These are phyloP conservation scores for Neoarius graeffei DNA, from an alignment of 2,113 vertebrate species.

Conservation along the genomic window DNA sequence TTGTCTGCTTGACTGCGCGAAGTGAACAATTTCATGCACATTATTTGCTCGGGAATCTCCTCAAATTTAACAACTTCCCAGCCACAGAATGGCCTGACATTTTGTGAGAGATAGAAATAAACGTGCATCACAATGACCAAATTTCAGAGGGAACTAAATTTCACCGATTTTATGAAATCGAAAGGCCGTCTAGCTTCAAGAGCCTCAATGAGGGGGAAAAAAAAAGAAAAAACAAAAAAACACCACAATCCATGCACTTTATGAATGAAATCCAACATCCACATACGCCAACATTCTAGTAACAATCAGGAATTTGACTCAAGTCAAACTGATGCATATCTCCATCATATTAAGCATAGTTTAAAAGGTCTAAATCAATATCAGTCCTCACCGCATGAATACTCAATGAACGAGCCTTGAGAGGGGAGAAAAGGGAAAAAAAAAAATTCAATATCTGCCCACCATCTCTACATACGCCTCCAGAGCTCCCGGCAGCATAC, in stretches of 20 bases:
- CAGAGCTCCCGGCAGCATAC: slow-evolving; percentile 9
- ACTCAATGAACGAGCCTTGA: slow-evolving; percentile 35
- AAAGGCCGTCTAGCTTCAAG: too few relatives aligned
- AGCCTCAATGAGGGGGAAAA: too few relatives aligned
- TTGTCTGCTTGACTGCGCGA: too few relatives aligned
- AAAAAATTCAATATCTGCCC: slow-evolving; percentile 44
- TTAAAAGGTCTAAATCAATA: slow-evolving; percentile 54
- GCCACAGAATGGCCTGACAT: too few relatives aligned
- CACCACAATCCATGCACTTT: background rate
- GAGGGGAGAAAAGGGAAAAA: background rate
- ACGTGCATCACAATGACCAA: too few relatives aligned
- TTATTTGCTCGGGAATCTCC: too few relatives aligned
- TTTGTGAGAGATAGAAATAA: too few relatives aligned
- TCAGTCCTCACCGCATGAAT: slow-evolving; percentile 34
- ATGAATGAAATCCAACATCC: background rate
- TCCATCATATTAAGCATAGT: slow-evolving; percentile 44
- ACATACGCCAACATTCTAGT: slow-evolving; percentile 7
- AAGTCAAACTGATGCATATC: slow-evolving; percentile 34
- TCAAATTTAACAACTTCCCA: too few relatives aligned
- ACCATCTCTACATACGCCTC: slow-evolving; percentile 9
- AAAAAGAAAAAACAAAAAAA: background rate
- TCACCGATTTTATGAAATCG: too few relatives aligned
- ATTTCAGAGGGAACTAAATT: too few relatives aligned
- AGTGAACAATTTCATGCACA: too few relatives aligned
- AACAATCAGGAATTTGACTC: slow-evolving; percentile 25